phyloP scores from a whole-genome alignment of 2,113 vertebrate genomes.

The Chaetura pelagica region DNA sequence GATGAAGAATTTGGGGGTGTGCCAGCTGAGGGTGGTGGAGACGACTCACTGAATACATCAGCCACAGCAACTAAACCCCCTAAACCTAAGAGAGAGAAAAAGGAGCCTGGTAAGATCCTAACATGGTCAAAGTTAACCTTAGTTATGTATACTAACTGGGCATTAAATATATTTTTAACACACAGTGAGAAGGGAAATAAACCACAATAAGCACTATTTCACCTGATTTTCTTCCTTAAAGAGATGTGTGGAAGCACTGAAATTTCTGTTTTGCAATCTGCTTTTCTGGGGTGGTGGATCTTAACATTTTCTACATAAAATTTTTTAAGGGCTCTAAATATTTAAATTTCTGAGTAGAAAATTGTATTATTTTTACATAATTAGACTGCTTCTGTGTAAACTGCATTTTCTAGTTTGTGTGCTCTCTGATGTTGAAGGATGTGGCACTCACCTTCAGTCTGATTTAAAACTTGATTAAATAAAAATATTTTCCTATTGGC shows the following conservation, averaged over 20 bases:
- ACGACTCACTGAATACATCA: constrained; percentile 77
- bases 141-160: background rate
- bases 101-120: constrained; percentile 87
- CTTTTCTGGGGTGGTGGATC: background rate
- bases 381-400: background rate
- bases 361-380: background rate
- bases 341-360: background rate
- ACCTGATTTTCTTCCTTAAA: background rate
- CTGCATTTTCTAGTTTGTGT: background rate
- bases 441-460: background rate
- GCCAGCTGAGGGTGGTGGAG: constrained; percentile 79
- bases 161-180: background rate
- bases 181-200: background rate
- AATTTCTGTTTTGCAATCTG: background rate
- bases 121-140: background rate
- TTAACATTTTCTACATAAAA: background rate
- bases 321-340: background rate
- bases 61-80: constrained; percentile 71
- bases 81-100: constrained; percentile 92
- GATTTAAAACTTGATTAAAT: background rate
- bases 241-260: background rate
- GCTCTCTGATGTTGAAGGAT: background rate
- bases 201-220: background rate
- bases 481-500: background rate
- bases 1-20: constrained; percentile 86